Base-by-base conservation (phyloP, 1,140 invertebrate species). In the Dinoponera quadriceps region DNA sequence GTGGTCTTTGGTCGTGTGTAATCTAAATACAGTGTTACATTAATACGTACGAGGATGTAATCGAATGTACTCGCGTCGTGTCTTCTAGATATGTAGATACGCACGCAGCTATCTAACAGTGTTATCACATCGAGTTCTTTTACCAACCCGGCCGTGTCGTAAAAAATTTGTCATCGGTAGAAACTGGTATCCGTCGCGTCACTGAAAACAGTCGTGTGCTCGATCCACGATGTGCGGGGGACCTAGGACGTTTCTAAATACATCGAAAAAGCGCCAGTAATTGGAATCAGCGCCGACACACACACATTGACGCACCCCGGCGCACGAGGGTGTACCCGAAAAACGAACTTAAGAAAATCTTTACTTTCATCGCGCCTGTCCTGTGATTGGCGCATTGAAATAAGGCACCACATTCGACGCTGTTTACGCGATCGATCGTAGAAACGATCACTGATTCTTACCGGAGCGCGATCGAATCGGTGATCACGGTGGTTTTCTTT, bases 321-420 rank as follows among this genome's bases (percentile, higher is more conserved):
- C 22, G 22, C 20, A 20, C 22, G 38, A 72, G 25, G 20, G 18
- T 60, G 60, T 18, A 55, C 22, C 1, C 18, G 16, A 20, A 63
- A 25, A 16, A 18, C 22, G 16, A 80, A 69, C 51, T 48, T 14
- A 59, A 44, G 38, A 27, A 25, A 44, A 4, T 29, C 81, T 85
- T 86, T 92, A 93, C 92, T 92, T 93, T 92, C 92, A 89, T 90
- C 84, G 88, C 90, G 92, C 88, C 92, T n/a, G 71, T 48, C n/a
- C 38, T 74, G 38, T 44, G 18, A 0, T 71, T 75, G 87, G 88
- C 90, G 88, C 88, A 87, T 90, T 82, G 89, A 93, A 92, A 93
- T 93, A 93, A 93, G 92, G 93, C 93, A 93, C 93, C 92, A 91
- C 88, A 91, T 88, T 89, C 90, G 90, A 93, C 90, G 88, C 89